Conservation (phyloP, 1,140 invertebrate species). For the Cydia splendana region DNA sequence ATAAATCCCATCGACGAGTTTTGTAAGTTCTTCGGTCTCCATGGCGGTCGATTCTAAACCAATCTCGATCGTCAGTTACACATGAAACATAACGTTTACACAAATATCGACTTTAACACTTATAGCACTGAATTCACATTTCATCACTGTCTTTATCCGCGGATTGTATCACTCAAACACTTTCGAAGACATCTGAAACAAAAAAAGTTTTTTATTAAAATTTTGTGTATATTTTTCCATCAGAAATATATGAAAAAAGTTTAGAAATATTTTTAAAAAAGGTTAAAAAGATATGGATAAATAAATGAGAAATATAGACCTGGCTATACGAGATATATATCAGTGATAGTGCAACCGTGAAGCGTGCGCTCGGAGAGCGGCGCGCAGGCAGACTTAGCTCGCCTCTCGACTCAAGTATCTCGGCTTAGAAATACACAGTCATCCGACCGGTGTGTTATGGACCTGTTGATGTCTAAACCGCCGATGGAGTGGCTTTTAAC, state of each 20-base stretch:
- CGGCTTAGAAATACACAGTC: conserved; percentile 53
- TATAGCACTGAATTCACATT: conserved; percentile 74
- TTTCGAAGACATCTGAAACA: conserved; percentile 72
- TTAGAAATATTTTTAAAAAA: too few relatives aligned
- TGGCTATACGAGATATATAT: conserved; percentile 32
- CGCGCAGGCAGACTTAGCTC: conserved; percentile 51
- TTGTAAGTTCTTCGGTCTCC: conserved; percentile 94
- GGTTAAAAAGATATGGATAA: neutral
- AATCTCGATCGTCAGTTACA: conserved; percentile 60
- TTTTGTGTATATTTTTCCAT: too few relatives aligned
- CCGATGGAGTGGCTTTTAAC: conserved; percentile 39
- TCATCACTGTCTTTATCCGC: conserved; percentile 54
- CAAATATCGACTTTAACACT: conserved; percentile 66
- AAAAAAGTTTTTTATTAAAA: conserved; percentile 40
- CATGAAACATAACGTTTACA: conserved; percentile 64
- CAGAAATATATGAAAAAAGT: conserved; percentile 33
- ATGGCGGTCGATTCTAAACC: conserved; percentile 76
- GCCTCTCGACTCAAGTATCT: conserved; percentile 54
- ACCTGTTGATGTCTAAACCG: conserved; percentile 66
- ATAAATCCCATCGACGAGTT: conserved; percentile 93
- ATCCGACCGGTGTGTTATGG: conserved; percentile 38
- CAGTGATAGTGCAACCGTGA: conserved; percentile 39
- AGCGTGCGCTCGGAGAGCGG: conserved; percentile 56
- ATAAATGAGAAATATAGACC: conserved; percentile 35
- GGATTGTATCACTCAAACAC: conserved; percentile 56